These are phyloP conservation scores for Ictidomys tridecemlineatus DNA, from an alignment of 2,113 vertebrate species.

Conservation along the genomic window DNA sequence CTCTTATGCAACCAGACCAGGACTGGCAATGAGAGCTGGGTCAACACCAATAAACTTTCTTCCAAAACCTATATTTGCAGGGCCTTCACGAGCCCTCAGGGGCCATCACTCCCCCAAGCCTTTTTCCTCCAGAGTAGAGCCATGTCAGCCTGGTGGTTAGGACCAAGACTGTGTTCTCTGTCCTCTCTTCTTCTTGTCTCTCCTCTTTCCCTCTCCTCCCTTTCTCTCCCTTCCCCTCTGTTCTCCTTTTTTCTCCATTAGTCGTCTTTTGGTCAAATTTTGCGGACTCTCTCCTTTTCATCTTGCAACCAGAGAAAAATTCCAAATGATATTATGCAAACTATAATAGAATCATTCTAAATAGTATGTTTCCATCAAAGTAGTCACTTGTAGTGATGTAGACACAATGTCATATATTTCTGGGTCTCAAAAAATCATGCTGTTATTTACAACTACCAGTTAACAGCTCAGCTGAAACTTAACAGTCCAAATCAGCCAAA, in stretches of 20 bases:
- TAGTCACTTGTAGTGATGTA: neutral
- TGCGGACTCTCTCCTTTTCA: neutral
- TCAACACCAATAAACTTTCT: slow-evolving; percentile 58
- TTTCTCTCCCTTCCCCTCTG: neutral
- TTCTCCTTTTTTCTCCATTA: neutral
- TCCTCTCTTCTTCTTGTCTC: rapidly evolving
- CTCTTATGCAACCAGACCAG: slow-evolving; percentile 74
- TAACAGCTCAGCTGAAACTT: neutral
- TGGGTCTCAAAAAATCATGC: neutral
- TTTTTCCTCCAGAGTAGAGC: neutral
- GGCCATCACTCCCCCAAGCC: neutral
- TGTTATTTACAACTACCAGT: neutral
- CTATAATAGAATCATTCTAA: neutral
- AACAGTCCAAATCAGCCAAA: neutral
- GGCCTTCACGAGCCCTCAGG: neutral
- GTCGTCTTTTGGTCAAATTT: neutral
- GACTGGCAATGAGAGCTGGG: slow-evolving; percentile 62
- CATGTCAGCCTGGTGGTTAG: neutral
- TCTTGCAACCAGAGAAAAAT: neutral
- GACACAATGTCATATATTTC: neutral
- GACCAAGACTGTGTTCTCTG: neutral
- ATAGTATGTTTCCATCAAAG: neutral
- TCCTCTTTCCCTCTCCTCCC: too few relatives aligned
- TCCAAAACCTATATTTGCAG: neutral
- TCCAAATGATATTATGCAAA: neutral